Evolutionary conservation across 35 echinoderm and acorn worm genomes (phyloP).

Genomic region (Acanthaster planci): DNA sequence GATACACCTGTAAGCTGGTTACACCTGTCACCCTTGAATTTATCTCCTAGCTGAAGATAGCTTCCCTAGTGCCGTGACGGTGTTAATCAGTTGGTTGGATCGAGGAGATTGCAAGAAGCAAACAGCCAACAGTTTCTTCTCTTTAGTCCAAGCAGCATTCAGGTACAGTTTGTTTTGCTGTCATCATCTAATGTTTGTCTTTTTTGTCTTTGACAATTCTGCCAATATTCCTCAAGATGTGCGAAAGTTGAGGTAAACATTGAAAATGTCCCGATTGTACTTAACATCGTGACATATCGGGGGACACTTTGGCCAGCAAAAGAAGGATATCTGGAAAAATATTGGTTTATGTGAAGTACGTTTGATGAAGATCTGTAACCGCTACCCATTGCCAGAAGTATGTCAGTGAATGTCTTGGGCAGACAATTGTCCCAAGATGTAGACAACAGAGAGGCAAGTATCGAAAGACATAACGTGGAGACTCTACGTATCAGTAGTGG

Average conservation of each 20-base stretch:
- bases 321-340: no score
- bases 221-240: no score
- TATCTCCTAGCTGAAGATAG: constrained; percentile 42
- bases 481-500: not conserved
- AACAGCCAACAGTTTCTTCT: constrained; percentile 68
- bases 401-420: not conserved
- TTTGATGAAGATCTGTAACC: no score
- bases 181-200: not conserved
- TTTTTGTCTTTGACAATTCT: no score
- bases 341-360: no score
- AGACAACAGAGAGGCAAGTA: not conserved
- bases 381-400: no score
- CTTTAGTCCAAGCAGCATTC: constrained; percentile 60
- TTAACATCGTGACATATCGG: no score
- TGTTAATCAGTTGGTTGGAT: constrained; percentile 75
- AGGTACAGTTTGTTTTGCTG: constrained; percentile 23
- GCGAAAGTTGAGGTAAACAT: no score
- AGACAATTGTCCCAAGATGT: no score
- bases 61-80: constrained; percentile 36
- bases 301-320: no score
- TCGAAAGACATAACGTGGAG: not conserved
- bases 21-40: not conserved
- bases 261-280: no score
- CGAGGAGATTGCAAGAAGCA: constrained; percentile 84
- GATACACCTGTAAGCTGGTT: no score